Percentiles rank a stretch among this genome's conserved stretches.
Evolutionary conservation across 2,888 invertebrate genomes (phyloP).

Genomic region (Yponomeuta sedellus): DNA sequence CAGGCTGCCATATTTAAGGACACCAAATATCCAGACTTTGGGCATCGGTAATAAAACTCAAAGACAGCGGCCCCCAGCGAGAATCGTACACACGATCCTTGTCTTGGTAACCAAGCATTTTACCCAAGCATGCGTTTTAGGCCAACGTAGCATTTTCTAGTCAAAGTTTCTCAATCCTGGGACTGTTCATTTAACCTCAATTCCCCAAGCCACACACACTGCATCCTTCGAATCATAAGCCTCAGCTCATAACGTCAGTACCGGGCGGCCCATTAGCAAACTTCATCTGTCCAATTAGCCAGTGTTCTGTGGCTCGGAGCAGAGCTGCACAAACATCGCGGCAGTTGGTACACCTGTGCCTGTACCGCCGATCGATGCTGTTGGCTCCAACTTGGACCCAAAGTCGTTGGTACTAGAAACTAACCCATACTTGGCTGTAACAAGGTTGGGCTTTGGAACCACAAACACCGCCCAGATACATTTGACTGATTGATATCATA

Average conservation of each 20-base stretch:
- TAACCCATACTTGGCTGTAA: neutral
- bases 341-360: neutral
- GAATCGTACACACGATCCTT: too few species aligned
- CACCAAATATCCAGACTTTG: too few species aligned
- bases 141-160: too few species aligned
- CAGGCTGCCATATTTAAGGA: too few species aligned
- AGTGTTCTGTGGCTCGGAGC: neutral
- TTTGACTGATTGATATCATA: too few species aligned
- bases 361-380: neutral
- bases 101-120: too few species aligned
- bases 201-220: neutral
- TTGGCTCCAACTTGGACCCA: neutral
- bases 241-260: neutral
- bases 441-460: too few species aligned
- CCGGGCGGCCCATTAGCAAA: neutral
- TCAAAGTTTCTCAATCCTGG: too few species aligned
- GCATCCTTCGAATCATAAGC: neutral
- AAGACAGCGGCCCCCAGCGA: too few species aligned
- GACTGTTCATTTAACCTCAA: neutral
- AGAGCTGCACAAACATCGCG: neutral
- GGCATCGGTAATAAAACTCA: too few species aligned
- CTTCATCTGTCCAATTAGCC: constrained; percentile 1
- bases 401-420: neutral
- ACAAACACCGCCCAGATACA: too few species aligned
- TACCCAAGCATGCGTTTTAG: too few species aligned